Conservation (phyloP, 2,888 invertebrate species). For the Ectobius pallidus region DNA sequence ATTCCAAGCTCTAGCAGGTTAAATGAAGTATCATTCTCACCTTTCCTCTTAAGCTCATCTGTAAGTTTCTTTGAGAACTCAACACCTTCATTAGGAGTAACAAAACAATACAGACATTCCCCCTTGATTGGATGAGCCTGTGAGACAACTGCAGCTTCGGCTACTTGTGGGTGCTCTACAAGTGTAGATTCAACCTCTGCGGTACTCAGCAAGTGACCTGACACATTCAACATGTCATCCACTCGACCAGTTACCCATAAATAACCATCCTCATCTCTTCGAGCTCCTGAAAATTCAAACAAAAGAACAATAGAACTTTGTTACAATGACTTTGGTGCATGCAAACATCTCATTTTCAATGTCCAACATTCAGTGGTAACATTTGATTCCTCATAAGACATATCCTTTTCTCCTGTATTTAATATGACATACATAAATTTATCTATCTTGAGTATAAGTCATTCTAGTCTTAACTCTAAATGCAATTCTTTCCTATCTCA, state of each 20-base stretch:
- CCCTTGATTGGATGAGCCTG: slow-evolving; percentile 95
- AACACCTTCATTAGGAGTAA: slow-evolving; percentile 84
- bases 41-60: slow-evolving; percentile 71
- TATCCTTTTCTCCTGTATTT: no score
- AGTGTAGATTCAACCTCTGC: slow-evolving; percentile 89
- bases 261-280: slow-evolving; percentile 91
- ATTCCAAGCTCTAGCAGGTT: no score
- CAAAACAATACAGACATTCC: slow-evolving; percentile 96
- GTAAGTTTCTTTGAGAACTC: slow-evolving; percentile 72
- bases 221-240: slow-evolving; percentile 98
- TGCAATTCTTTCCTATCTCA: no score
- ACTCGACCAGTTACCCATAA: slow-evolving; percentile 96
- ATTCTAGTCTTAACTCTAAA: no score
- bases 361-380: no score
- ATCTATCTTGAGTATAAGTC: no score
- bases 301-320: no score
- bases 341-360: no score
- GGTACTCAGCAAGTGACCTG: slow-evolving; percentile 96
- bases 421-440: no score
- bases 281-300: slow-evolving; percentile 73
- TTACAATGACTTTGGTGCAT: no score
- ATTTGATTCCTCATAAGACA: no score
- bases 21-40: slow-evolving; percentile 47
- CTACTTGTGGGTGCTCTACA: slow-evolving; percentile 76
- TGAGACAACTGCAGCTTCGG: slow-evolving; percentile 96